Evolutionary conservation across 2,888 invertebrate genomes (phyloP), one percentile per base, ranked within the genome.

Genomic region (Lithosia quadra): DNA sequence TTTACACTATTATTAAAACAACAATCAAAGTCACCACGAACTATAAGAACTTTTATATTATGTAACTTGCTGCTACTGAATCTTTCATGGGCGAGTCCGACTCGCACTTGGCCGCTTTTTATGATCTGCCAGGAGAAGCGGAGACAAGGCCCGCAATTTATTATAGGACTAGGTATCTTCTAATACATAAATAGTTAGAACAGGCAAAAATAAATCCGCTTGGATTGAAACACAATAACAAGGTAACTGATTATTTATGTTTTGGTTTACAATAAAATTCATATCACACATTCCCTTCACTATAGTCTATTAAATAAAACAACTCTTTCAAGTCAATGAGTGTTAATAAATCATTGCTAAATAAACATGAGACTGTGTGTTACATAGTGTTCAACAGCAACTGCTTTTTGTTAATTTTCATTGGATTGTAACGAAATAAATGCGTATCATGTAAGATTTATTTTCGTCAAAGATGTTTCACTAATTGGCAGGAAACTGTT

Each of bases 141-240:
- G 28, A 28, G 28, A 4, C 2, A 28, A 5, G 28, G 28, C 28
- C 28, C 28, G 28, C 28, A 2, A 2, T 28, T 28, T 28, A 28
- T 28, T 28, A 5, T 28, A 28, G 28, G 28, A n/a, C n/a, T n/a
- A n/a, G n/a, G 28, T 28, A 28, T 28, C 3, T 28, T 28, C 3
- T 28, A 28, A 28, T 28, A n/a, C n/a, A n/a, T n/a, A n/a, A 28
- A 28, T 28, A 28, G 28, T 2, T 28, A 28, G 28, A 28, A 28
- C 5, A 28, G 28, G 18, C 1, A n/a, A 9, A 1, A n/a, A n/a
- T 18, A 49, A 49, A 49, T n/a, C 18, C 7, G 49, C n/a, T n/a
- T 49, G n/a, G n/a, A 49, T 8, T n/a, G 49, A 49, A 49, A 49
- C n/a, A 43, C 94, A 93, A 91, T 91, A 92, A 92, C 93, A 92